Percentiles rank a stretch among this genome's conserved stretches.
phyloP scores from a whole-genome alignment of 2,797 vertebrate species.

The Hafferia zeledoni region DNA sequence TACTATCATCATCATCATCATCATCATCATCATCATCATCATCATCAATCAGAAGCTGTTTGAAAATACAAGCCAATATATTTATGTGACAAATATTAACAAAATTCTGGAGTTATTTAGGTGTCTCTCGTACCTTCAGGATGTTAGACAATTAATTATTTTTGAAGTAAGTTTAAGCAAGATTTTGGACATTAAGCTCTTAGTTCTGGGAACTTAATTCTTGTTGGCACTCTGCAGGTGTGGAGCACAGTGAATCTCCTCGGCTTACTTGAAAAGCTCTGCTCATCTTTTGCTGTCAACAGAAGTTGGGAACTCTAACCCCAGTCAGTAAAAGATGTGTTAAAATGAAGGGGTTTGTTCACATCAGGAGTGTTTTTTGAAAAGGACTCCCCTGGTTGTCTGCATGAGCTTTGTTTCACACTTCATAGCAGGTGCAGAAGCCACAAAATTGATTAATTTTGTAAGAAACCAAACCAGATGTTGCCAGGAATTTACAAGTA shows the following conservation, averaged over 20 bases:
- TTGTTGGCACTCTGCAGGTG: not conserved
- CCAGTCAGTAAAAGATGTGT: not conserved
- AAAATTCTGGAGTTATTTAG: not conserved
- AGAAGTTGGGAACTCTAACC: not conserved
- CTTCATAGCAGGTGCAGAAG: not conserved
- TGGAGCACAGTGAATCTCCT: not conserved
- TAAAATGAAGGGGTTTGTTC: not conserved
- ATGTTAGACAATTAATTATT: not conserved
- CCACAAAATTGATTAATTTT: not conserved
- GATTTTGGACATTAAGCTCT: not conserved
- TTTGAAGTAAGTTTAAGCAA: not conserved
- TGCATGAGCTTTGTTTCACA: not conserved
- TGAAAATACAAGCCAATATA: not conserved
- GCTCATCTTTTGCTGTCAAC: not conserved
- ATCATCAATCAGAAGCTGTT: not conserved
- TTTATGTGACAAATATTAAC: not conserved
- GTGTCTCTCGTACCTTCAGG: not conserved
- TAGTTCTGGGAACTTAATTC: not conserved
- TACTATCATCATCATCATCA: not conserved
- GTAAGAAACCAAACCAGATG: not conserved
- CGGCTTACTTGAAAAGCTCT: not conserved
- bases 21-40: not conserved
- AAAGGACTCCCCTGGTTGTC: not conserved
- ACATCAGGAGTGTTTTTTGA: not conserved
- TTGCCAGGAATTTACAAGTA: not conserved